Evolutionary conservation across 1,140 invertebrate genomes (phyloP).

Genomic region (Aphelenchoides fujianensis): DNA sequence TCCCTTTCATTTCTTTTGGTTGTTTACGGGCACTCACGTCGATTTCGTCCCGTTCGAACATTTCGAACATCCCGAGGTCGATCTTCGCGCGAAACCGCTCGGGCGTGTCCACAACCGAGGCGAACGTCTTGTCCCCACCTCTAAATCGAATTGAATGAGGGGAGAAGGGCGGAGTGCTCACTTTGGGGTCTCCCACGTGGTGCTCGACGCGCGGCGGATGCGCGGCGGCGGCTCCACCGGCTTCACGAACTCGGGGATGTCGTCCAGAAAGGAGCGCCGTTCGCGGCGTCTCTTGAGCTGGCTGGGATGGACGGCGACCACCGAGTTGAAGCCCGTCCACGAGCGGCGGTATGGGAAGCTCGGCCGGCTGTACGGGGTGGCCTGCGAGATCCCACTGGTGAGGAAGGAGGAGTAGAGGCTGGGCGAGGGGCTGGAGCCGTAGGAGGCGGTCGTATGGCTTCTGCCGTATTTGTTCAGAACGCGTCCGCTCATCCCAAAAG

Average conservation of each 20-base stretch:
- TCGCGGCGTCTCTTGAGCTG: constrained; percentile 9
- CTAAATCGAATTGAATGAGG: no score
- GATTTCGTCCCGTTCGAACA: constrained; percentile 31
- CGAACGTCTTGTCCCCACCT: constrained; percentile 15
- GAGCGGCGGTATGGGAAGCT: neutral
- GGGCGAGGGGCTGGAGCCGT: neutral
- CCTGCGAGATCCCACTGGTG: neutral
- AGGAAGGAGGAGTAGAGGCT: neutral
- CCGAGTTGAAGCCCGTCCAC: constrained; percentile 18
- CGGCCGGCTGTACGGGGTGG: neutral
- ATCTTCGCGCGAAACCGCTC: constrained; percentile 28
- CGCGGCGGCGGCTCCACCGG: neutral
- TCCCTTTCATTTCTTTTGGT: no score
- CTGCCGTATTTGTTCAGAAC: neutral
- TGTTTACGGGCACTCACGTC: constrained; percentile 28
- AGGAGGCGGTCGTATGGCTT: neutral
- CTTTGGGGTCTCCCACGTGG: constrained; percentile 33
- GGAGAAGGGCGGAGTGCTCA: no score
- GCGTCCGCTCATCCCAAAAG: neutral
- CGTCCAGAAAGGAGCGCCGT: neutral
- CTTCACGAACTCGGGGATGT: constrained; percentile 5
- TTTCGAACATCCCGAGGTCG: constrained; percentile 24
- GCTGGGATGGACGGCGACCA: constrained; percentile 15
- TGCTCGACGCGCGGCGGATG: constrained; percentile 28
- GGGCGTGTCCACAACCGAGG: constrained; percentile 15